Evolutionary conservation across 2,113 vertebrate species (phyloP), one percentile per base, ranked within the genome.

Genomic region (Apeltes quadracus): DNA sequence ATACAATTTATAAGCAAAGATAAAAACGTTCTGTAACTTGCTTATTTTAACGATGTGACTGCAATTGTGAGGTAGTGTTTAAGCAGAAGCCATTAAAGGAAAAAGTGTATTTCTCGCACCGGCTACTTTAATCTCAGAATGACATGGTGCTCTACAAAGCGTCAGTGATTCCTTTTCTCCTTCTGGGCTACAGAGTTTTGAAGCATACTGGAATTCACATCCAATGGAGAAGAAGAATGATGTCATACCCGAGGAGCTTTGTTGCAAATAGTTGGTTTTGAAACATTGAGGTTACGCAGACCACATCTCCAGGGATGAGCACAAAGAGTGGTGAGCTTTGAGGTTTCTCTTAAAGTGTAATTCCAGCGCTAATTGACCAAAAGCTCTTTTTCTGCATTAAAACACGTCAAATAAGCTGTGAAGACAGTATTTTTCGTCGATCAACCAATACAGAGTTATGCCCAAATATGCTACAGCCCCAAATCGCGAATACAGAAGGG

Each of bases 21-120:
- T 29, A 39, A 5, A 7, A 54, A 43, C 36, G 41, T 29, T 39
- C 43, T 66, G 44, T 65, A 14, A 5, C 53, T 61, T 59, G 22
- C 8, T 55, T 54, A 76, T 59, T 73, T n/a, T 58, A 38, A 29
- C 57, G 34, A 18, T 58, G 15, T 46, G 55, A 72, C 16, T 20
- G 51, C 25, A 64, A 39, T 56, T 84, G 74, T 79, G 41, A 65
- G 72, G 74, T 75, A 59, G 67, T 76, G 61, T 76, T 56, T 68
- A 79, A 73, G 76, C 27, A 59, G 22, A n/a, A 82, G 76, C 73
- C 68, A 75, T 72, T 63, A 76, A 70, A 16, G 53, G 29, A 29
- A 58, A 75, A 66, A 78, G 59, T 58, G 73, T 14, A 72, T 88
- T 79, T 77, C 76, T 73, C 61, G 50, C 78, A 56, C 5, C 50